Evolutionary conservation across 2,888 invertebrate genomes (phyloP), one percentile per base, ranked within the genome.

Genomic region (Busseola fusca): DNA sequence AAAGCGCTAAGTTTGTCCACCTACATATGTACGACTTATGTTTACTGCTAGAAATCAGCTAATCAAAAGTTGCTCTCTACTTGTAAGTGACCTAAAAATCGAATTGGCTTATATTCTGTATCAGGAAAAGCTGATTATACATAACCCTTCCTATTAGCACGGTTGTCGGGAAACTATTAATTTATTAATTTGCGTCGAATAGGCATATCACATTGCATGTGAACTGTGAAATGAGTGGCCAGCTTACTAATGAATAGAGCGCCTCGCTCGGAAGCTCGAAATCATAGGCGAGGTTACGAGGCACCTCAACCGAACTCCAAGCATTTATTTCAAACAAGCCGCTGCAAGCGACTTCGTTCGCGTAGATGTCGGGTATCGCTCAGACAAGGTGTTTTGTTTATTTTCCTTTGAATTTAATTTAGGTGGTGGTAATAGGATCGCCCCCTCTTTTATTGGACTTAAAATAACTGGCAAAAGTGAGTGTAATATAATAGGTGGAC

Each of bases 131-230:
- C 37, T 18, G 7, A 37, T 42, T 18, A 34, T 6, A 54, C 18
- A 30, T 27, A 67, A 27, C 14, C 48, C 6, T 18, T 30, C 3
- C 18, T 57, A 37, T 37, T 14, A 52, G 4, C 57, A 30, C 14
- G 9, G 25, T 18, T 30, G 45, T 45, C 69, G 10, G 58, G 69
- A 59, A 76, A 52, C 48, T n/a, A n/a, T n/a, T n/a, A n/a, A n/a
- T n/a, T n/a, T 25, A 58, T 45, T 48, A 52, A 67, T 74, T 62
- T 27, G 3, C 42, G 25, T 3, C 2, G 37, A 68, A 40, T 27
- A 45, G 34, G 10, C 14, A 3, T 57, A 54, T 69, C 14, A 63
- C 42, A 58, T 76, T 58, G 10, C 60, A 68, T 63, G 63, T 63
- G 59, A 74, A 62, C 68, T 54, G 45, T 37, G 16, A 69, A 63